Evolutionary conservation across 1,140 invertebrate species (phyloP).

Genomic region (Euwallacea fornicatus): DNA sequence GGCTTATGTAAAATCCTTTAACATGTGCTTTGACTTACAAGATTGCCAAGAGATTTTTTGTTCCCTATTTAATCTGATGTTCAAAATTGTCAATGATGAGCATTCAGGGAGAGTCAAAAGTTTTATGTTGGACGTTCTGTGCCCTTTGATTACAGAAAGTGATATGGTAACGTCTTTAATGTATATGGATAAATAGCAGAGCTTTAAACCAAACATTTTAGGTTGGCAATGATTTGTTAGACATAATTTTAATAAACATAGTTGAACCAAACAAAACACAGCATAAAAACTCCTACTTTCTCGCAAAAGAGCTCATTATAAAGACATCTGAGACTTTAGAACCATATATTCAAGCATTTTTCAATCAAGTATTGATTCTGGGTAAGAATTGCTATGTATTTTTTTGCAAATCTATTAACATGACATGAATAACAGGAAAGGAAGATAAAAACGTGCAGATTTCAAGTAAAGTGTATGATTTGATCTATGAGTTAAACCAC

Average conservation of each 20-base stretch:
- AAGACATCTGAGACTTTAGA: conserved; percentile 91
- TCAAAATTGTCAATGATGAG: conserved; percentile 94
- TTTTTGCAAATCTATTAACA: conserved; percentile 1
- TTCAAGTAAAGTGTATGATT: conserved; percentile 86
- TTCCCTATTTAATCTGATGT: conserved; percentile 91
- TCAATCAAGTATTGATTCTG: conserved; percentile 91
- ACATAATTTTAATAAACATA: conserved; percentile 93
- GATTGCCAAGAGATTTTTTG: conserved; percentile 97
- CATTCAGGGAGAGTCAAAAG: conserved; percentile 95
- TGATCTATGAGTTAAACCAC: conserved; percentile 95
- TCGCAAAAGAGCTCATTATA: conserved; percentile 89
- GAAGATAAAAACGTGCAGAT: conserved; percentile 80
- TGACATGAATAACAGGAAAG: conserved; percentile 63
- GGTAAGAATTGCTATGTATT: conserved; percentile 62
- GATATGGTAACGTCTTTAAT: conserved; percentile 76
- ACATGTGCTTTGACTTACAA: conserved; percentile 98
- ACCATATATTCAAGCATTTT: conserved; percentile 93
- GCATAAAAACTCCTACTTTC: conserved; percentile 84
- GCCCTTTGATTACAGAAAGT: conserved; percentile 91
- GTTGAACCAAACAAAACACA: conserved; percentile 94
- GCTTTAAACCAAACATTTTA: conserved; percentile 5
- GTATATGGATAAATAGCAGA: neutral
- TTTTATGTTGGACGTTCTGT: conserved; percentile 94
- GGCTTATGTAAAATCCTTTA: conserved; percentile 97
- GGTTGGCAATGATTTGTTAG: conserved; percentile 77